A percentile compares a stretch with the other conserved stretches of the same genome.
Conservation (phyloP, 2,113 vertebrate species). For the Pluvialis apricaria region DNA sequence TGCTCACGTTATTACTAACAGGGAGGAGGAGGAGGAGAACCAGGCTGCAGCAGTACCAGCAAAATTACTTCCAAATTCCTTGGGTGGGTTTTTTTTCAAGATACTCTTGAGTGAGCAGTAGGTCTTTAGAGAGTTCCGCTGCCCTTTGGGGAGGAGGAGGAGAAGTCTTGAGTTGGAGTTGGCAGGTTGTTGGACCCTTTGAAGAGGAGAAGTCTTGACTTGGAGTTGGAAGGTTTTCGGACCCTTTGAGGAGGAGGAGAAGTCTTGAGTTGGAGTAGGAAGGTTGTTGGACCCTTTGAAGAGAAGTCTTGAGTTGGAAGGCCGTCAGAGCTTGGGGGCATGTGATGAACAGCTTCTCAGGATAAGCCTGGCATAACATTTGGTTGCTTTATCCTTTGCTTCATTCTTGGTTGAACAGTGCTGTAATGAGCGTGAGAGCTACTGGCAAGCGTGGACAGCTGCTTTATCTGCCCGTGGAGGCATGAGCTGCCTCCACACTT, state of each 20-base stretch:
- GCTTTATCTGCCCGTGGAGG: neutral
- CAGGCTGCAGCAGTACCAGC: neutral
- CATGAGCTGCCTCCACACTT: neutral
- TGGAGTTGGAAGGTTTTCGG: neutral
- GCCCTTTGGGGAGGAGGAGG: neutral
- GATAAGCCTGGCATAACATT: neutral
- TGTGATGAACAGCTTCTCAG: neutral
- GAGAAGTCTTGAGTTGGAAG: neutral
- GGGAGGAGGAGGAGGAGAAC: neutral
- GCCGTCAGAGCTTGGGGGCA: neutral
- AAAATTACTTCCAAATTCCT: neutral
- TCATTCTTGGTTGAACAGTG: rapidly evolving
- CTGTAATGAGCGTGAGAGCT: neutral
- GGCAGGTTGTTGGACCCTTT: neutral
- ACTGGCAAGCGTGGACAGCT: neutral
- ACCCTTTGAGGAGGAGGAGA: neutral
- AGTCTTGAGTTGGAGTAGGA: neutral
- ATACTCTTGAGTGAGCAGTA: rapidly evolving
- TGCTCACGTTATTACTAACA: neutral
- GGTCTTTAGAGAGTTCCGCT: neutral
- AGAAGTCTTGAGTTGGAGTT: neutral
- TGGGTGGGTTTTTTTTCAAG: no score
- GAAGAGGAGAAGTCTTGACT: neutral
- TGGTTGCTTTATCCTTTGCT: neutral
- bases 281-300: neutral